Evolutionary conservation across 2,797 vertebrate species (phyloP).

Genomic region (Megaceryle alcyon): DNA sequence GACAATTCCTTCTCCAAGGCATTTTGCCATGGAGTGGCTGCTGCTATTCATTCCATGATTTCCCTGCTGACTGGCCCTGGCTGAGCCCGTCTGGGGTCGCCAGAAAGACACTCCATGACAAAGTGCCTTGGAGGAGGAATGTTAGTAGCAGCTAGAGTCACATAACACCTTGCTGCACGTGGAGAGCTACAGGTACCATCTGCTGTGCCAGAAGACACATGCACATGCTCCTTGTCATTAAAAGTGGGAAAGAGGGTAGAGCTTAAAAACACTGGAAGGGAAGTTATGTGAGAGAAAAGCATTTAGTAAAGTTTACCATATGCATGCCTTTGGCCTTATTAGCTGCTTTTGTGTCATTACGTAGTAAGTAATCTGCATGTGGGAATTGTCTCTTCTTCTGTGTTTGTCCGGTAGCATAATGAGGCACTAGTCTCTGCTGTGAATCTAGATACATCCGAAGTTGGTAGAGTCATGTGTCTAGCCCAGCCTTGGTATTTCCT

Average conservation of each 20-base stretch:
- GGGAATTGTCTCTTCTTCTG: background rate
- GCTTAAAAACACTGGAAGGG: conserved; percentile 16
- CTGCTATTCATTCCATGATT: background rate
- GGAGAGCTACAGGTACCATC: conserved; percentile 6
- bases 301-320: background rate
- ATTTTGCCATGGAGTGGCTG: background rate
- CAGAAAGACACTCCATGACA: background rate
- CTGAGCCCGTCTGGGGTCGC: background rate
- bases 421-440: background rate
- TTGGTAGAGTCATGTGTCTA: background rate
- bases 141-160: conserved; percentile 6
- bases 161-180: background rate
- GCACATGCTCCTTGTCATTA: background rate
- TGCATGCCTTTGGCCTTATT: background rate
- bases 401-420: background rate
- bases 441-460: background rate
- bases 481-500: background rate
- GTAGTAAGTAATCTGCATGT: background rate
- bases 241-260: background rate
- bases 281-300: background rate
- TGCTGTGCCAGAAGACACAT: conserved; percentile 16
- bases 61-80: background rate
- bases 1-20: conserved; percentile 4
- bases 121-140: conserved; percentile 1
- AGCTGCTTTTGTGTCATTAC: background rate